phyloP scores from a whole-genome alignment of 2,888 invertebrate genomes.

The Congeria kusceri region DNA sequence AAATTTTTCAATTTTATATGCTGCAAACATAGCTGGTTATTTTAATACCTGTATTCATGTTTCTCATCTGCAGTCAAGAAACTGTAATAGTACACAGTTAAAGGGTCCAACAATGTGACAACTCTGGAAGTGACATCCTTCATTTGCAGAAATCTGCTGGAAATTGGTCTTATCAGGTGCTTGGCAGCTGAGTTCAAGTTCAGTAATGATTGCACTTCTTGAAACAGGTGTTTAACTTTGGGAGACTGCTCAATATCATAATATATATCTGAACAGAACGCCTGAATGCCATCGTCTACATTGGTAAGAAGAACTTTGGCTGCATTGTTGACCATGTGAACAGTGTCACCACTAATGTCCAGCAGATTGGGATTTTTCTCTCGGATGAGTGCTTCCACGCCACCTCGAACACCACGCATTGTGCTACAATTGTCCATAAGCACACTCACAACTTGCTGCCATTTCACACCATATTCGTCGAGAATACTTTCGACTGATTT shows the following conservation, averaged over 20 bases:
- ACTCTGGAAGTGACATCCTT: constrained; percentile 5
- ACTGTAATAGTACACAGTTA: constrained; percentile 38
- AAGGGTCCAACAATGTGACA: not conserved
- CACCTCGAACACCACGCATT: constrained; percentile 32
- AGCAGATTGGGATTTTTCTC: constrained; percentile 5
- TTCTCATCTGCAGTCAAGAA: constrained; percentile 48
- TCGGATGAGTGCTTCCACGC: constrained; percentile 10
- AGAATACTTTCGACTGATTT: constrained; percentile 6
- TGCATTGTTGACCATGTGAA: constrained; percentile 22
- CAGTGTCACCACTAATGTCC: constrained; percentile 3
- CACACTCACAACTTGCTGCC: constrained; percentile 15
- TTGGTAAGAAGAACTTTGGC: constrained; percentile 1
- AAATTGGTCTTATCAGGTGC: constrained; percentile 17
- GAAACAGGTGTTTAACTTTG: constrained; percentile 12
- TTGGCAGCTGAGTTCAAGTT: constrained; percentile 5
- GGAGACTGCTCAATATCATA: constrained; percentile 26
- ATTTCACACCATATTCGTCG: not conserved
- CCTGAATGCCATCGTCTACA: not conserved
- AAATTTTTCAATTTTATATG: too few relatives aligned
- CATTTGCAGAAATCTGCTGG: constrained; percentile 17
- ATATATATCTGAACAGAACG: constrained; percentile 5
- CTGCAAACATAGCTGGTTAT: too few relatives aligned
- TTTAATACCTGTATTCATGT: constrained; percentile 21
- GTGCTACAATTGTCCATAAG: constrained; percentile 26
- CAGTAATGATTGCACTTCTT: constrained; percentile 11